A percentile compares a stretch with the other conserved stretches of the same genome.
These are phyloP conservation scores for Lycodopsis pacificus DNA, from an alignment of 2,797 vertebrate genomes.

Conservation along the genomic window DNA sequence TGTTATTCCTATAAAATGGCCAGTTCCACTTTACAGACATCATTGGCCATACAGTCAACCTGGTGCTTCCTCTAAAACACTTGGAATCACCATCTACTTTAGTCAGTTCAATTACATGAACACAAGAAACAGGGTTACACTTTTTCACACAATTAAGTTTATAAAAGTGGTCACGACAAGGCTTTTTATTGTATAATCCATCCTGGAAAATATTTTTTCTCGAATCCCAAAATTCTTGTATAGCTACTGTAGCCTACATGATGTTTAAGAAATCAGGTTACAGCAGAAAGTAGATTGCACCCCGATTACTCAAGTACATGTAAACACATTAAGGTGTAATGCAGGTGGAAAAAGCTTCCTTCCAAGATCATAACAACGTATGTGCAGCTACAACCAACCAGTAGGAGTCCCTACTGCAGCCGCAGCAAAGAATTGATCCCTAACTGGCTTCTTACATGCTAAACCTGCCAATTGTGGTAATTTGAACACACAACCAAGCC, in stretches of 20 bases:
- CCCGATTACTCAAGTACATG: not conserved
- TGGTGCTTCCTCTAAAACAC: not conserved
- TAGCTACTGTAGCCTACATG: not conserved
- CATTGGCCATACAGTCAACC: not conserved
- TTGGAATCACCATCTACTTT: not conserved
- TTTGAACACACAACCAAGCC: not conserved
- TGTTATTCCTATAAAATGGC: not conserved
- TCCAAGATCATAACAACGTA: not conserved
- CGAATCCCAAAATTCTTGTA: not conserved
- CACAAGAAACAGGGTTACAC: not conserved
- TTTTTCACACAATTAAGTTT: not conserved
- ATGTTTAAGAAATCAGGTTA: not conserved
- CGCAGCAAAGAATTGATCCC: not conserved
- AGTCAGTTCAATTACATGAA: not conserved
- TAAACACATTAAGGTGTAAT: not conserved
- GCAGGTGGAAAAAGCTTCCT: not conserved
- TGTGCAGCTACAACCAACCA: not conserved
- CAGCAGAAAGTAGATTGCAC: not conserved
- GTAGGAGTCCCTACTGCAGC: not conserved
- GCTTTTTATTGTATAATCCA: not conserved
- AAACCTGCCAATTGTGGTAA: not conserved
- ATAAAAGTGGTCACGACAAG: not conserved
- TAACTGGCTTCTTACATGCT: not conserved
- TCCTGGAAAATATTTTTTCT: not conserved
- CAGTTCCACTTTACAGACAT: slow-evolving; percentile 6